Percentiles rank a stretch among this genome's conserved stretches.
Conservation (phyloP, 2,113 vertebrate genomes). For the Caracal caracal region DNA sequence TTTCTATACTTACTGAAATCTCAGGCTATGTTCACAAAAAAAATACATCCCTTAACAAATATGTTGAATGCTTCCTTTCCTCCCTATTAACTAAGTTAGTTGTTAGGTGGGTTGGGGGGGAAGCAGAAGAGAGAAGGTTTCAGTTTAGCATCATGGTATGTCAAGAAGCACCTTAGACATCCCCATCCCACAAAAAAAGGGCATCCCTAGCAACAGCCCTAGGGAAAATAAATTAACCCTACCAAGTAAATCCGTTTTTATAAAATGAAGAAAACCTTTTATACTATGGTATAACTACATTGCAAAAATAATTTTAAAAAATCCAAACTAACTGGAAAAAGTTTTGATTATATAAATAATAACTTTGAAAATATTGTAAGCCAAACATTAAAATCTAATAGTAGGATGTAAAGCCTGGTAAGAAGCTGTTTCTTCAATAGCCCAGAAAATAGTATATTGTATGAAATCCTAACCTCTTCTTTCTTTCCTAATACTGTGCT, state of each 20-base stretch:
- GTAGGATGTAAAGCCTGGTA: not conserved
- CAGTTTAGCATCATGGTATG: not conserved
- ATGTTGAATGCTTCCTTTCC: not conserved
- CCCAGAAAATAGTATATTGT: constrained; percentile 19
- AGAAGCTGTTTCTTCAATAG: constrained; percentile 26
- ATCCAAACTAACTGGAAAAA: constrained; percentile 41
- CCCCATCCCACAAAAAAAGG: not conserved
- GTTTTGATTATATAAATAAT: constrained; percentile 22
- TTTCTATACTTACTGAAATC: not conserved
- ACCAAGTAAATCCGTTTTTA: constrained; percentile 56
- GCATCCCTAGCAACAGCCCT: not conserved
- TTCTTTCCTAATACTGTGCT: not conserved
- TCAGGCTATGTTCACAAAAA: not conserved
- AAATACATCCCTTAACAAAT: constrained; percentile 32
- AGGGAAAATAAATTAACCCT: not conserved
- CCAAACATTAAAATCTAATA: constrained; percentile 27
- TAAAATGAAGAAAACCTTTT: constrained; percentile 56
- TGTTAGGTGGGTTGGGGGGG: not conserved
- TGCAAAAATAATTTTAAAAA: not conserved
- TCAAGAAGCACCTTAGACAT: constrained; percentile 43
- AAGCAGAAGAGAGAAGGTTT: not conserved
- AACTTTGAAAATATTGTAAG: constrained; percentile 48
- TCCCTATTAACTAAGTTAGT: not conserved
- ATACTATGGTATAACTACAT: not conserved
- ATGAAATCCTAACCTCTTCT: constrained; percentile 9